Base-by-base conservation (phyloP, 1,140 invertebrate species). In the Philotrypesis tridentata region DNA sequence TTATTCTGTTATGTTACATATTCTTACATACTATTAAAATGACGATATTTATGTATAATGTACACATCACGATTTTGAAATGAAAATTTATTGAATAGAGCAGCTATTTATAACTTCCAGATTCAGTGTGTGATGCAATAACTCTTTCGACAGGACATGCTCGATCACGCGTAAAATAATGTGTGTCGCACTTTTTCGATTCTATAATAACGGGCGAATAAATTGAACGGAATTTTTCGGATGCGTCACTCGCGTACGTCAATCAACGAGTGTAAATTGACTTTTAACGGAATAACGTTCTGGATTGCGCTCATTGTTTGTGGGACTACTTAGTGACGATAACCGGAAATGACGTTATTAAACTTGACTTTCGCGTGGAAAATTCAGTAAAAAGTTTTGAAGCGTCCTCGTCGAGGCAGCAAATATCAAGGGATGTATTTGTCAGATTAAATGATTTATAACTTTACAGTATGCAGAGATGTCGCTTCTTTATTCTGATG, bases 251-350 rank as follows among this genome's bases (percentile, higher is more conserved):
- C 25, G 14, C 11, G 29, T 1, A 75, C 60, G 29, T 29, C 8
- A 75, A 9, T 37, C 29, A 3, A 5, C 23, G 21, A 37, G 73
- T 75, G 31, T 14, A 61, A 75, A 75, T 21, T 61, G 60, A 75
- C 29, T 63, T 73, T 48, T 75, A 75, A 75, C 31, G 60, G 21
- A 6, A 17, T 6, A 61, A 61, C 21, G 48, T 37, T 21, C 55
- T 37, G 78, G 61, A 40, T 72, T 72, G 29, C n/a, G 48, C 48
- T 63, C 68, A 72, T 79, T 79, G 31, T 79, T 72, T 79, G 31
- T 21, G 11, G 11, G 27, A 67, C 23, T 43, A 33, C n/a, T 74
- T 31, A 40, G 43, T 55, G 55, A 12, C 48, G 33, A 71, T 73
- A 43, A 63, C 23, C 40, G 55, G 9, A 65, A 73, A 40, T 33